Evolutionary conservation across 2,888 invertebrate genomes (phyloP).

Genomic region (Xanthia icteritia): DNA sequence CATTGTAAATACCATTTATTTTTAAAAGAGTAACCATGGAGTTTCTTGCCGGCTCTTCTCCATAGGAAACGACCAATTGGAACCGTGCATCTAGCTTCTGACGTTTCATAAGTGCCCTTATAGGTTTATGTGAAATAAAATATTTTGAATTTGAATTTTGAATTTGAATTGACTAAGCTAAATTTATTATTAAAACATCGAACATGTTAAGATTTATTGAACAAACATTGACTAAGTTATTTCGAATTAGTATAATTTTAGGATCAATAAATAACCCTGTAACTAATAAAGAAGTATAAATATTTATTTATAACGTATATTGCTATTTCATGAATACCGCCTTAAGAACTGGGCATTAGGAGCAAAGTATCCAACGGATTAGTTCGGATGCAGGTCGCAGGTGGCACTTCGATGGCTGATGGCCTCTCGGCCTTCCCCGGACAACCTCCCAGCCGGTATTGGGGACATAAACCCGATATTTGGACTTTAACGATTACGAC

Average conservation of each 20-base stretch:
- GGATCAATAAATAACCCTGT: not conserved
- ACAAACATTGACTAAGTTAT: not conserved
- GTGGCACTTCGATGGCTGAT: constrained; percentile 56
- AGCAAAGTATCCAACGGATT: constrained; percentile 41
- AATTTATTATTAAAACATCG: not conserved
- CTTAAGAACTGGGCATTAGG: constrained; percentile 33
- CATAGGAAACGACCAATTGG: no score
- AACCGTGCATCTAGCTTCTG: no score
- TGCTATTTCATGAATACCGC: not conserved
- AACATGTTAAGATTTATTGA: not conserved
- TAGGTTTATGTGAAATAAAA: no score
- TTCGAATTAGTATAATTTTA: not conserved
- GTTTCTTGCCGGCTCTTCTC: no score
- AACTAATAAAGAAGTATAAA: not conserved
- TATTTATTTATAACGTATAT: not conserved
- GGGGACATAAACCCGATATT: constrained; percentile 42
- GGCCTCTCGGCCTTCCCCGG: constrained; percentile 28
- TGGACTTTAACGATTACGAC: constrained; percentile 30
- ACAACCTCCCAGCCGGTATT: constrained; percentile 30
- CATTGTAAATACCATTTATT: no score
- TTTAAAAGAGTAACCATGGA: no score
- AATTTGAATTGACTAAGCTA: no score
- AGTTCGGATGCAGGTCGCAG: constrained; percentile 50
- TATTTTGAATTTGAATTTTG: no score
- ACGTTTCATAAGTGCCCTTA: no score